Percentiles rank a stretch among this genome's conserved stretches.
Evolutionary conservation across 2,888 invertebrate genomes (phyloP).

Genomic region (Cephonodes hylas): DNA sequence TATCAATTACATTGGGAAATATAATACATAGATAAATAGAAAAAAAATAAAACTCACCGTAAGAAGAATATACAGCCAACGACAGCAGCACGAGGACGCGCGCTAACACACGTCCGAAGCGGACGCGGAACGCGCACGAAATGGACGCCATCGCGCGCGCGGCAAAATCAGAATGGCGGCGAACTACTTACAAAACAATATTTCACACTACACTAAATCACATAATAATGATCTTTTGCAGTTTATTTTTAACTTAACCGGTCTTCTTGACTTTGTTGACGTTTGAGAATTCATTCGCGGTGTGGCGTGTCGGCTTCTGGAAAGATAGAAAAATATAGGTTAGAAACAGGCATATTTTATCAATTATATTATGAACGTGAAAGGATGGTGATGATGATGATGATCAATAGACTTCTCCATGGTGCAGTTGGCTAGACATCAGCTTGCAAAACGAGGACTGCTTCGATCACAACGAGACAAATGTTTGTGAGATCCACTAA

Average conservation of each 20-base stretch:
- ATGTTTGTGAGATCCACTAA: too few relatives aligned
- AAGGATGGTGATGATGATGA: too few relatives aligned
- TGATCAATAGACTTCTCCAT: too few relatives aligned
- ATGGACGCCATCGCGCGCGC: slow-evolving; percentile 60
- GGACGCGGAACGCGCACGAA: slow-evolving; percentile 43
- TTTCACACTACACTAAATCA: slow-evolving; percentile 60
- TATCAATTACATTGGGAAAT: too few relatives aligned
- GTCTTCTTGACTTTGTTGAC: slow-evolving; percentile 32
- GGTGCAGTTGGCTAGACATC: too few relatives aligned
- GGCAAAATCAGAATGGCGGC: slow-evolving; percentile 52
- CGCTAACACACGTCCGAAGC: slow-evolving; percentile 47
- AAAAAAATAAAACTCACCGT: slow-evolving; percentile 53
- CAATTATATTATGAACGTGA: too few relatives aligned
- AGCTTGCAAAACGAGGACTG: too few relatives aligned
- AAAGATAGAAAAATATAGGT: slow-evolving; percentile 30
- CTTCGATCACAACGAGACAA: too few relatives aligned
- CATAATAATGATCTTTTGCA: slow-evolving; percentile 57
- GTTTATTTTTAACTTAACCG: slow-evolving; percentile 36
- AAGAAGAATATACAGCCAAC: slow-evolving; percentile 66
- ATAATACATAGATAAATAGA: too few relatives aligned
- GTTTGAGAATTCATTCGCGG: slow-evolving; percentile 61
- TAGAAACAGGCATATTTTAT: too few relatives aligned
- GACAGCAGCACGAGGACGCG: slow-evolving; percentile 55
- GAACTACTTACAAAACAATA: slow-evolving; percentile 30
- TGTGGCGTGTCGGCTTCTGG: slow-evolving; percentile 40